Evolutionary conservation across 1,140 invertebrate species (phyloP), one percentile per base, ranked within the genome.

Genomic region (Drosophila prosaltans): DNA sequence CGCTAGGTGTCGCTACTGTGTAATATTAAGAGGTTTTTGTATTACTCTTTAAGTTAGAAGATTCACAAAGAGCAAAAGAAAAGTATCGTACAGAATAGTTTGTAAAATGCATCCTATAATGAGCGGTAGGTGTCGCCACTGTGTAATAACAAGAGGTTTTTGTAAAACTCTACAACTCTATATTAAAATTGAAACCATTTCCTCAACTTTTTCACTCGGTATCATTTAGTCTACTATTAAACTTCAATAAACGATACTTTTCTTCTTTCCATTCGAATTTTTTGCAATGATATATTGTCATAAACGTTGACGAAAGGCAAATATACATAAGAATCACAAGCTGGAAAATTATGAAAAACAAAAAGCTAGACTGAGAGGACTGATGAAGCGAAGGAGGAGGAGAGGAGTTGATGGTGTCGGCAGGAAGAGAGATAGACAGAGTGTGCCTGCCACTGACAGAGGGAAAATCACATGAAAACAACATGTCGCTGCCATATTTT

Each of bases 281-380:
- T 11, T 55, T 65, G 26, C 45, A 3, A 51, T 86, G 83, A 82
- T 88, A 82, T 86, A 79, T 86, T 86, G 82, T 88, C 83, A 83
- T 77, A 77, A 88, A 72, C 84, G 84, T 83, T 86, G 83, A 86
- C 80, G 83, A 88, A 86, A 86, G 74, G 76, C 83, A 88, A 86
- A 86, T 81, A 88, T 81, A 51, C 45, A 51, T 9, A 71, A 78
- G 77, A 83, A 82, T 86, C 79, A 72, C 83, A 79, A 86, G 83
- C 83, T 79, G 72, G 72, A 82, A 88, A 80, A 82, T 82, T 76
- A 85, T 74, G 64, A 72, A 65, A 69, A 70, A 72, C 72, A 72
- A 76, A 78, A 65, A 79, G 43, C 60, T 61, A 74, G 65, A 67
- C 66, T 51, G 48, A 48, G 1, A 9, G 21, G 28, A 39, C 4